Conservation (phyloP, 2,888 invertebrate species). For the Nephrotoma guestfalica region DNA sequence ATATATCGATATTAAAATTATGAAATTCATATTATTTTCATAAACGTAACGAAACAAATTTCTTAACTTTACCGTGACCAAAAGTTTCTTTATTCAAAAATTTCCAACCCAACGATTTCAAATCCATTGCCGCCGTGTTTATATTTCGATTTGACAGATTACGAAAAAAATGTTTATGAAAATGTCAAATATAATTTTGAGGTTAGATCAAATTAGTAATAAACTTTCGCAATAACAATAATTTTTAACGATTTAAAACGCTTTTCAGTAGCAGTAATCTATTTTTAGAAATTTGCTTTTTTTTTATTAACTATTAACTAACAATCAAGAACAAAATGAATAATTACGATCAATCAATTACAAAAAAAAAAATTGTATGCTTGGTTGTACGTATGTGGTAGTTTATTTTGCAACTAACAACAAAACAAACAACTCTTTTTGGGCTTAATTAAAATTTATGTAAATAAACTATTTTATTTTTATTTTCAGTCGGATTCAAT, state of each 20-base stretch:
- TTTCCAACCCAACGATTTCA: constrained; percentile 21
- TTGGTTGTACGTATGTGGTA: background rate
- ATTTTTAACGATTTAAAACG: background rate
- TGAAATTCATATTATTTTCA: background rate
- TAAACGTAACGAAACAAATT: background rate
- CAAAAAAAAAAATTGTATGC: background rate
- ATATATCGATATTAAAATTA: background rate
- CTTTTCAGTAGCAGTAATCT: background rate
- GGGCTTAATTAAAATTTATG: background rate
- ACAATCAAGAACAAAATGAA: background rate
- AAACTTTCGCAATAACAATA: background rate
- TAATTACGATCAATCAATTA: background rate
- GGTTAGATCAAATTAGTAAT: background rate
- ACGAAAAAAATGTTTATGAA: background rate
- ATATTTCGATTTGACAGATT: background rate
- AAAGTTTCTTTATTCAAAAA: constrained; percentile 23
- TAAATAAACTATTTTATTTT: background rate
- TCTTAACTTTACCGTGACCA: constrained; percentile 13
- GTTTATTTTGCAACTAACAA: background rate
- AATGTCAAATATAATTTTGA: background rate
- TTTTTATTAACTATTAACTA: background rate
- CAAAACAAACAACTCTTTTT: background rate
- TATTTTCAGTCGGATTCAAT: background rate
- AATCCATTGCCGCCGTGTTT: constrained; percentile 13
- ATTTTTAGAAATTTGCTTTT: background rate